Evolutionary conservation across 2,113 vertebrate species (phyloP), one percentile per base, ranked within the genome.

Genomic region (Chunga burmeisteri): DNA sequence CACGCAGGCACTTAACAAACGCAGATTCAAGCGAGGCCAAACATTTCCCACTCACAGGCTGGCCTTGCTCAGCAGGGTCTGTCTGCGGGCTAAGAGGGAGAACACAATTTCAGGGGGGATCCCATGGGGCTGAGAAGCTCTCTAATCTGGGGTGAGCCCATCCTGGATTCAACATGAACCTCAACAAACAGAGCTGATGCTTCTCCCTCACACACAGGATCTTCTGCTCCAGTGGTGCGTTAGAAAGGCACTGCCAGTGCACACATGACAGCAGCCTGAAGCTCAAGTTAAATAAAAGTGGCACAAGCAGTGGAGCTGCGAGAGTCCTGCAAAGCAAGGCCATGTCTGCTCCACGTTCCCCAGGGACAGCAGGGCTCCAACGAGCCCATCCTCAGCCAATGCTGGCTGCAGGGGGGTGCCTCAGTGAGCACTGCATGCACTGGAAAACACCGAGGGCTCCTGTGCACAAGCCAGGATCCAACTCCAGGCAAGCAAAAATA

Each of bases 371-470:
- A 1, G 49, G 16, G 61, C 44, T 53, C 26, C 44, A n/a, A 55
- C 1, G 0, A 66, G 67, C 44, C 86, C 0, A 0, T 13, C 58
- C 73, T 38, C 6, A 11, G 7, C 38, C 3, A 0, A 52, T 32
- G 50, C 63, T 1, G 0, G 47, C 42, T 34, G 53, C 65, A 67
- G 23, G 77, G 63, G 38, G 40, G 16, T 34, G 46, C 26, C 56
- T 53, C 3, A 0, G 23, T 3, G 56, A 81, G 74, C 1, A 1
- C 36, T 14, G 22, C 61, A 49, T 0, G 0, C 15, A 9, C 9
- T 1, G 1, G 27, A n/a, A 42, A 66, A 21, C 58, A 75, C 75
- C 1, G 0, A 10, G 6, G 27, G 42, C 22, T 50, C 47, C 86
- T 27, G 25, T 3, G 49, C 5, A 2, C 0, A 1, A 56, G 18